Evolutionary conservation across 2,797 vertebrate species (phyloP), one percentile per base, ranked within the genome.

Genomic region (Sciurus vulgaris): DNA sequence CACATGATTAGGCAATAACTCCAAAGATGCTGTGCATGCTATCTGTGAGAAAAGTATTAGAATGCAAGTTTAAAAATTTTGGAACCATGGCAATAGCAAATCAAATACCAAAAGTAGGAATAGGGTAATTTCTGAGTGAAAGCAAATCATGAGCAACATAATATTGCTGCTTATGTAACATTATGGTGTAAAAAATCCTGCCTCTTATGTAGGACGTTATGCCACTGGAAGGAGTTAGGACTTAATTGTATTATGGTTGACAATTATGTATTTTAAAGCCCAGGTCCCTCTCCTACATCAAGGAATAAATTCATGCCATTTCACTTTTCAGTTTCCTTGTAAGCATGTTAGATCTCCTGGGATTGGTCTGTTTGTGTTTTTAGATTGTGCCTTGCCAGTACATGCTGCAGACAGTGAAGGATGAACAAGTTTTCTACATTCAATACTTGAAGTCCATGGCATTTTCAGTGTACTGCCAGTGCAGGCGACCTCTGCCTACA

Each of bases 361-460:
- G 41, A 0, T 94, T 38, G 47, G 22, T 59, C 26, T 77, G 73
- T 97, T 69, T 95, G 88, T 94, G 59, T 69, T 30, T 86, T 5
- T 5, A 99, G 99, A 99, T 99, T 98, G 99, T 99, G 98, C 99
- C 99, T 65, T 99, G 99, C 98, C 99, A 99, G 98, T 99, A 99
- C 98, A 99, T 99, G 96, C 99, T 99, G 98, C 99, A 99, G 98
- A 99, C 99, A 54, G 99, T 99, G 95, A 99, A 99, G 93, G 99
- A 99, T 22, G 99, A 99, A 47, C 99, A 99, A 97, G 99, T 99
- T 88, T 98, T 99, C 98, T 99, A 99, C 97, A 99, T 99, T 96
- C 99, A 99, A 96, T 99, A 99, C 98, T 99, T 99, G 97, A 99
- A 99, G 97, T 99, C 99, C 49, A 97, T 99, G 99, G 99, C 99